Conservation (phyloP, 1,140 invertebrate species). For the Pseudomyrmex concolor region DNA sequence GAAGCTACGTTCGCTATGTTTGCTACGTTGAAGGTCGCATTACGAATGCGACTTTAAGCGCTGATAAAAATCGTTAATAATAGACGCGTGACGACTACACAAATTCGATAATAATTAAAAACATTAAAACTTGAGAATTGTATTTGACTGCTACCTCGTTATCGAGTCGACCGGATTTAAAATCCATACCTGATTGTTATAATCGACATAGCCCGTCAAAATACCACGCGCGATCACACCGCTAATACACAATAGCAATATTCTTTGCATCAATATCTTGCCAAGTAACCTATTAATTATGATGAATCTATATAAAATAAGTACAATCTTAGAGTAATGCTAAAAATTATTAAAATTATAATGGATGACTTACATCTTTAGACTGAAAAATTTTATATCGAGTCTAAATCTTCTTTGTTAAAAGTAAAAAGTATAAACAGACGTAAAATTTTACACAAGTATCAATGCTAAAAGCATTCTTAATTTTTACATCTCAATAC, state of each 20-base stretch:
- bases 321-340: neutral
- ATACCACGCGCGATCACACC: constrained; percentile 68
- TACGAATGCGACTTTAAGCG: constrained; percentile 2
- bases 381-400: neutral
- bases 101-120: constrained; percentile 19
- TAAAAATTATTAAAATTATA: neutral
- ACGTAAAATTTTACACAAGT: too few species aligned
- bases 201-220: constrained; percentile 65
- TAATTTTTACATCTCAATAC: neutral
- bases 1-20: constrained; percentile 10
- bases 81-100: neutral
- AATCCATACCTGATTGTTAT: constrained; percentile 68
- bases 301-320: neutral
- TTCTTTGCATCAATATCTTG: constrained; percentile 65
- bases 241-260: constrained; percentile 61
- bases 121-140: neutral
- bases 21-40: neutral
- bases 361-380: neutral
- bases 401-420: neutral
- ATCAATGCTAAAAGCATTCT: too few species aligned
- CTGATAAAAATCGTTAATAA: constrained; percentile 46
- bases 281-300: constrained; percentile 45
- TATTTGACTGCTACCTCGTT: too few species aligned
- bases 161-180: neutral
- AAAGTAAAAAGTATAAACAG: too few species aligned